Base-by-base conservation (phyloP, 2,888 invertebrate species). In the Liposcelis brunnea region DNA sequence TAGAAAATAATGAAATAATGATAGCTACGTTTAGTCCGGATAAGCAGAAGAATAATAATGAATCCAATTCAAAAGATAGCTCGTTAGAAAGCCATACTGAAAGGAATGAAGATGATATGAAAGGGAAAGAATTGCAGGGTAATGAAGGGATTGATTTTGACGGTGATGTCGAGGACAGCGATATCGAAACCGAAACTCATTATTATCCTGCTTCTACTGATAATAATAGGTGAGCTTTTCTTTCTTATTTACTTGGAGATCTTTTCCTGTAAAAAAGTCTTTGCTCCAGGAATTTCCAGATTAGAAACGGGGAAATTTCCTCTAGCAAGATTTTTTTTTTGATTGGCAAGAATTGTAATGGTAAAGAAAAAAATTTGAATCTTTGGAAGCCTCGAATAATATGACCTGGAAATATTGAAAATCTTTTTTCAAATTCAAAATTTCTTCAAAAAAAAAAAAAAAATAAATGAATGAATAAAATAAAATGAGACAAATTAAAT, bases 1-100 rank as follows among this genome's bases (percentile, higher is more conserved):
- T 80, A 1, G 81, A 80, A 19, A 40, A 40, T 21, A 40, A 40
- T 21, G 40, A 40, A 19, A 40, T 40, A 12, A 14, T 12, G n/a
- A 40, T 40, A 19, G 40, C 40, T 5, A 40, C 40, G 3, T 40
- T 40, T 19, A 40, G 40, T 40, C 40, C 40, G 7, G 40, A 11
- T 14, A 19, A 40, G 40, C 12, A 18, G 16, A 19, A 15, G 16
- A 16, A 16, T 21, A 15, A 7, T 40, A 40, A 40, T 40, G 40
- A 21, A 15, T 6, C 18, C 5, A 15, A 26, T 26, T 26, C 26
- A 8, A 26, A 26, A 26, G 26, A 26, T 26, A 40, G 40, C 11
- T 40, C 40, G 4, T 19, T 40, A 21, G 40, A 40, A 19, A 40
- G 40, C 19, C 40, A 40, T 19, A 26, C 26, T 26, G 26, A 26